Conservation (phyloP, 2,888 invertebrate genomes). For the Drosophila crucigera region DNA sequence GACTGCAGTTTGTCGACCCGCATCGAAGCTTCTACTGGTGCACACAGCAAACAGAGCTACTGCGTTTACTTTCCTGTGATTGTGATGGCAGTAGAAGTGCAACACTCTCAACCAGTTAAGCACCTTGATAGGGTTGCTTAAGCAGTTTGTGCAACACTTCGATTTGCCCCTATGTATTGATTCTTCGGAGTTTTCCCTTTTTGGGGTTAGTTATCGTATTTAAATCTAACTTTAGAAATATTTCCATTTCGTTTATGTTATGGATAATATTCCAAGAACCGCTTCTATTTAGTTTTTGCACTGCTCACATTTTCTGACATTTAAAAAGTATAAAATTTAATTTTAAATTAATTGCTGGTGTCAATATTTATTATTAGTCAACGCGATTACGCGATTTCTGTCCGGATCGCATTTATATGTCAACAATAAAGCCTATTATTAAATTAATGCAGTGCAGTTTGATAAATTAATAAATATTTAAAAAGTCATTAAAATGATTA, state of each 20-base stretch:
- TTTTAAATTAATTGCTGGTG: neutral
- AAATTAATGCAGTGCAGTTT: neutral
- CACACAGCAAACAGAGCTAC: conserved; percentile 47
- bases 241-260: neutral
- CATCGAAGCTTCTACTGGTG: conserved; percentile 18
- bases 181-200: neutral
- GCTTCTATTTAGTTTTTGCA: neutral
- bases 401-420: neutral
- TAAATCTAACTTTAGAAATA: neutral
- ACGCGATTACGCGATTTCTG: no score
- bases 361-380: neutral
- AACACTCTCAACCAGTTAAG: conserved; percentile 44
- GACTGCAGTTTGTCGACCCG: conserved; percentile 49
- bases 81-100: conserved; percentile 64
- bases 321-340: neutral
- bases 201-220: neutral
- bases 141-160: conserved; percentile 5
- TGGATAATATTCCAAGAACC: neutral
- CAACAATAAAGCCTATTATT: neutral
- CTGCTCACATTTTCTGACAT: neutral
- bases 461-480: neutral
- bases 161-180: neutral
- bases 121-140: conserved; percentile 4
- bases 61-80: conserved; percentile 62
- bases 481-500: neutral